phyloP scores from a whole-genome alignment of 1,140 invertebrate species.

The Hesperophylax magnus region DNA sequence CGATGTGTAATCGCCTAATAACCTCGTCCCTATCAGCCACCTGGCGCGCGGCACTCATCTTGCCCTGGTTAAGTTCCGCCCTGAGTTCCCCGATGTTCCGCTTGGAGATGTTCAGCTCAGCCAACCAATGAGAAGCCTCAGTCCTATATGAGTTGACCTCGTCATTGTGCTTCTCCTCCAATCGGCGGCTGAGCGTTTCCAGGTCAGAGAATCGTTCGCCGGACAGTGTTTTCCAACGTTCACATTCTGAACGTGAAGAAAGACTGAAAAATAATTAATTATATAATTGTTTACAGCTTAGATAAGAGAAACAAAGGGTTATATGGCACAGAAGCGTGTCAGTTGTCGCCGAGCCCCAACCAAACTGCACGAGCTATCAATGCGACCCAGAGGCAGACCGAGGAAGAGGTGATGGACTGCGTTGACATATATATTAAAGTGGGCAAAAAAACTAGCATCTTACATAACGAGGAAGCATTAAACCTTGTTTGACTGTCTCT shows the following conservation, averaged over 20 bases:
- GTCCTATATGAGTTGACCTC: constrained; percentile 68
- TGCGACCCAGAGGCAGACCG: too few species aligned
- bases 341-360: too few species aligned
- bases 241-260: constrained; percentile 60
- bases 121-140: constrained; percentile 67
- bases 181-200: constrained; percentile 65
- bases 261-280: constrained; percentile 6
- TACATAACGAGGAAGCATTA: too few species aligned
- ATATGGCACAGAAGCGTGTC: too few species aligned
- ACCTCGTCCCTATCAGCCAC: constrained; percentile 64
- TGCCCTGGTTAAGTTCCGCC: constrained; percentile 63
- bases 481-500: too few species aligned
- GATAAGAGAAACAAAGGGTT: too few species aligned
- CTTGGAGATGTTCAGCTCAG: constrained; percentile 63
- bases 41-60: constrained; percentile 62
- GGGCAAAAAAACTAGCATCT: too few species aligned
- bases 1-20: constrained; percentile 65
- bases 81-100: constrained; percentile 63
- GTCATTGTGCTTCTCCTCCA: constrained; percentile 64
- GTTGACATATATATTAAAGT: too few species aligned
- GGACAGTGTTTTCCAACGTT: constrained; percentile 67
- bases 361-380: too few species aligned
- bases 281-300: too few species aligned
- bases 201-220: constrained; percentile 66
- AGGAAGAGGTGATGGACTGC: too few species aligned